These are phyloP conservation scores for Laticauda laticaudata DNA, from an alignment of 2,113 vertebrate species.

Conservation along the genomic window DNA sequence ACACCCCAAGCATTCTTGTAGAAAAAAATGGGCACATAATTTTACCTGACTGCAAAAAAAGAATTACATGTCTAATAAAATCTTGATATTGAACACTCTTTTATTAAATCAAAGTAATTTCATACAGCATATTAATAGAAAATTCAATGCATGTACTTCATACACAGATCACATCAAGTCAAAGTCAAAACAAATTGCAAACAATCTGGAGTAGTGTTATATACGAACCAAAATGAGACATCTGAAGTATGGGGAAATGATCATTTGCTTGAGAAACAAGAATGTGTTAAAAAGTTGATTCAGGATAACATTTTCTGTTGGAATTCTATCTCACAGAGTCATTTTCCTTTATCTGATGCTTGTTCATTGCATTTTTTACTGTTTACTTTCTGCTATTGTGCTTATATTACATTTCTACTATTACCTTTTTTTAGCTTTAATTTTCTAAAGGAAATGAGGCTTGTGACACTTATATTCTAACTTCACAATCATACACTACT, in stretches of 20 bases:
- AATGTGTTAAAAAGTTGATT: constrained; percentile 19
- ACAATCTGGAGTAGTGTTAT: constrained; percentile 41
- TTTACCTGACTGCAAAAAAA: constrained; percentile 42
- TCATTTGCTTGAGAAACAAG: constrained; percentile 39
- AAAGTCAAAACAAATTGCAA: constrained; percentile 52
- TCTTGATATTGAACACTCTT: constrained; percentile 31
- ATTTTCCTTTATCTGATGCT: neutral
- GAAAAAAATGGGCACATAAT: constrained; percentile 27
- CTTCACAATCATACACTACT: constrained; percentile 74
- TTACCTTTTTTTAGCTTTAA: constrained; percentile 74
- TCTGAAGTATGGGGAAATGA: constrained; percentile 47
- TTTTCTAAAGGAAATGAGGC: constrained; percentile 72
- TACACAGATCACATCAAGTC: constrained; percentile 48
- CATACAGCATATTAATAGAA: constrained; percentile 53
- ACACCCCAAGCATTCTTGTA: neutral
- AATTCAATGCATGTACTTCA: constrained; percentile 39
- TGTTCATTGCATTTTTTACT: constrained; percentile 32
- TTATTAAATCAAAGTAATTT: constrained; percentile 48
- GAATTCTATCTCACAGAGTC: constrained; percentile 27
- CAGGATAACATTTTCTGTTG: constrained; percentile 28
- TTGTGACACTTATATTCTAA: constrained; percentile 67
- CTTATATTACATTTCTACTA: constrained; percentile 81
- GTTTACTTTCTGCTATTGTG: constrained; percentile 74
- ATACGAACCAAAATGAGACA: constrained; percentile 51
- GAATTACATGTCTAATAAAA: constrained; percentile 43